phyloP scores from a whole-genome alignment of 2,113 vertebrate genomes.

The Oreocharis arfaki region DNA sequence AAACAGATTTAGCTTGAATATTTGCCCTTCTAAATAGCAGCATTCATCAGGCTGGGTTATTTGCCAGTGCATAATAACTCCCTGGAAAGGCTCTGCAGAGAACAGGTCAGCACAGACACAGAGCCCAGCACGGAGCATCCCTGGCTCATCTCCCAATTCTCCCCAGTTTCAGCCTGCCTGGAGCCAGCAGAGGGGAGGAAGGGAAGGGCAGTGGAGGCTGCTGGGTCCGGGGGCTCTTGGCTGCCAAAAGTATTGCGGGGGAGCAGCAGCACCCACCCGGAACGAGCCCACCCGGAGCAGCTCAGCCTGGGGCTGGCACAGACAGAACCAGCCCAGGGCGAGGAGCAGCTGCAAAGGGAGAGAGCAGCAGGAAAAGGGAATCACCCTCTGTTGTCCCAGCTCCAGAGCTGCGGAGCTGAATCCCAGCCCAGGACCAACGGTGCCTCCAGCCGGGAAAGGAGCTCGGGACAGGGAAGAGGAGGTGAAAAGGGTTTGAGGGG shows the following conservation, averaged over 20 bases:
- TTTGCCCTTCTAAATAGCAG: neutral
- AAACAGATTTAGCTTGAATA: neutral
- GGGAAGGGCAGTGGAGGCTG: neutral
- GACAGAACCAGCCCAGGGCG: too few relatives aligned
- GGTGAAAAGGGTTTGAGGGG: accelerated
- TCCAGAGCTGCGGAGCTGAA: neutral
- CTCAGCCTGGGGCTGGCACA: neutral
- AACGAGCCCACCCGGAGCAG: neutral
- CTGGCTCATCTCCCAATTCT: neutral
- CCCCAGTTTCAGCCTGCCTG: neutral
- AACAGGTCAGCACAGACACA: neutral
- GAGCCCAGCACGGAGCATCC: neutral
- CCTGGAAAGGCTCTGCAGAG: neutral
- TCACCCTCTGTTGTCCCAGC: neutral
- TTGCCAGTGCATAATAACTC: neutral
- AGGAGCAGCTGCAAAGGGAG: neutral
- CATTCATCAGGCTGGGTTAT: neutral
- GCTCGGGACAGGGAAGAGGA: neutral
- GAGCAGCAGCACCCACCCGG: neutral
- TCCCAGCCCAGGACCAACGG: neutral
- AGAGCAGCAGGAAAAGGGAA: neutral
- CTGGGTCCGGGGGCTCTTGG: neutral
- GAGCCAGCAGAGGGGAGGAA: neutral
- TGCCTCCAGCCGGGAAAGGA: accelerated
- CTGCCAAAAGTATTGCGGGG: neutral